These are phyloP conservation scores for Meleagris gallopavo DNA, from an alignment of 2,113 vertebrate genomes.

Conservation along the genomic window DNA sequence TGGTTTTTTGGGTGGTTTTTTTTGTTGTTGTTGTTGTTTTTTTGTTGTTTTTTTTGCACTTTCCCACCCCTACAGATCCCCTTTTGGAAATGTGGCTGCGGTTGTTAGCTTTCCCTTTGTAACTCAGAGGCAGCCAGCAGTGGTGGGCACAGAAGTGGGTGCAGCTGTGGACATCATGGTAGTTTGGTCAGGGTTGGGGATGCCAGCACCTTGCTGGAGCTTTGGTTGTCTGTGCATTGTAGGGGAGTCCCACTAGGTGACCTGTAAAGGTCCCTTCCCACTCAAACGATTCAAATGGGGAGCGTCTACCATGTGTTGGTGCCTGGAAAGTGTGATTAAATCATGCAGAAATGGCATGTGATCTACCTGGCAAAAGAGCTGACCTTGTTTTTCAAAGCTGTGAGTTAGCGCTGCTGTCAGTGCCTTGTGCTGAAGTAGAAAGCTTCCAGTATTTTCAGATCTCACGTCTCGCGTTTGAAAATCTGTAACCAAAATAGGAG, in stretches of 20 bases:
- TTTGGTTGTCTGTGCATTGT: too few species aligned
- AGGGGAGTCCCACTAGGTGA: too few species aligned
- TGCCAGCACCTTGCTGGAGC: too few species aligned
- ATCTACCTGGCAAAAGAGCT: slow-evolving; percentile 19
- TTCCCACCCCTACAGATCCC: background rate
- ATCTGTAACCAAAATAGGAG: background rate
- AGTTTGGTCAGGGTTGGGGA: background rate
- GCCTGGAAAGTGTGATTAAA: slow-evolving; percentile 3
- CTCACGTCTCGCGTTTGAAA: background rate
- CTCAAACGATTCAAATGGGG: background rate
- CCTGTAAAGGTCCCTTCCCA: too few species aligned
- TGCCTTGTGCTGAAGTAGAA: background rate
- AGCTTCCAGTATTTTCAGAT: background rate
- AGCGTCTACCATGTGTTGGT: background rate
- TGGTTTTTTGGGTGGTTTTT: too few species aligned
- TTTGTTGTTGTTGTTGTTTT: too few species aligned
- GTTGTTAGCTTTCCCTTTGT: background rate
- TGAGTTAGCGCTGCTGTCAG: background rate
- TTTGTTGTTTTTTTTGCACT: too few species aligned
- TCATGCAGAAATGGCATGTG: background rate
- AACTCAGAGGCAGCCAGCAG: fast-evolving
- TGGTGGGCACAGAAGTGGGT: fast-evolving
- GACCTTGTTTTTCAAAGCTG: background rate
- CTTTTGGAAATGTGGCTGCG: background rate
- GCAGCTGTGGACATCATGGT: fast-evolving